Percentiles rank a stretch among this genome's conserved stretches.
Evolutionary conservation across 2,888 invertebrate species (phyloP).

Genomic region (Nycteola revayana): DNA sequence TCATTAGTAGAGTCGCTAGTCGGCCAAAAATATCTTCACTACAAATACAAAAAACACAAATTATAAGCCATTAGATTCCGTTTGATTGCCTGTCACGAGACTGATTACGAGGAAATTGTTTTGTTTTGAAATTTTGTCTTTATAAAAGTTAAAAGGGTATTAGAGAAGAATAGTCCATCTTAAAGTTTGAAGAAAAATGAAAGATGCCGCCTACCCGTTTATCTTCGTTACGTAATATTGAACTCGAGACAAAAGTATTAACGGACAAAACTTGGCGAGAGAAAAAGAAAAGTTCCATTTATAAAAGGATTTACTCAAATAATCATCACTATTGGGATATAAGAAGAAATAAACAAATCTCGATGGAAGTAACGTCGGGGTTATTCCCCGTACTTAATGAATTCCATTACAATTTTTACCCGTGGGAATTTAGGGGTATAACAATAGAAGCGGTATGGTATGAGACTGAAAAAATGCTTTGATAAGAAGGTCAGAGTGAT

Average conservation of each 20-base stretch:
- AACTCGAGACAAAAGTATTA: too few relatives aligned
- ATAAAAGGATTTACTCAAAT: slow-evolving; percentile 9
- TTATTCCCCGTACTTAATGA: slow-evolving; percentile 12
- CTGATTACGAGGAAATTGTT: too few relatives aligned
- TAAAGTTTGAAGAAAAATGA: neutral
- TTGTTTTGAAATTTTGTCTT: too few relatives aligned
- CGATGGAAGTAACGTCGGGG: slow-evolving; percentile 10
- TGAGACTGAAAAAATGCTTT: slow-evolving; percentile 9
- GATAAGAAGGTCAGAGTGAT: slow-evolving; percentile 18
- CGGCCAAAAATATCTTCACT: too few relatives aligned
- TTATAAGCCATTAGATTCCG: too few relatives aligned
- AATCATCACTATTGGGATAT: slow-evolving; percentile 9
- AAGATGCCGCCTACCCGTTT: neutral
- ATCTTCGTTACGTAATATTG: neutral
- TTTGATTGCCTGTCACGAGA: too few relatives aligned
- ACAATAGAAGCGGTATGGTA: slow-evolving; percentile 19
- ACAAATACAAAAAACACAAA: too few relatives aligned
- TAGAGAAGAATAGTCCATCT: neutral
- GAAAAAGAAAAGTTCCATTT: slow-evolving; percentile 4
- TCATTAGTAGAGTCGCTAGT: too few relatives aligned
- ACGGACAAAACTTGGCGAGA: too few relatives aligned
- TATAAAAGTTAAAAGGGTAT: too few relatives aligned
- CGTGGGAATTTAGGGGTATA: slow-evolving; percentile 14
- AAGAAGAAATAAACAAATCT: slow-evolving; percentile 19
- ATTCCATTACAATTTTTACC: slow-evolving; percentile 18